These are phyloP conservation scores for Synergus gifuensis DNA, from an alignment of 2,888 invertebrate genomes.

Conservation along the genomic window DNA sequence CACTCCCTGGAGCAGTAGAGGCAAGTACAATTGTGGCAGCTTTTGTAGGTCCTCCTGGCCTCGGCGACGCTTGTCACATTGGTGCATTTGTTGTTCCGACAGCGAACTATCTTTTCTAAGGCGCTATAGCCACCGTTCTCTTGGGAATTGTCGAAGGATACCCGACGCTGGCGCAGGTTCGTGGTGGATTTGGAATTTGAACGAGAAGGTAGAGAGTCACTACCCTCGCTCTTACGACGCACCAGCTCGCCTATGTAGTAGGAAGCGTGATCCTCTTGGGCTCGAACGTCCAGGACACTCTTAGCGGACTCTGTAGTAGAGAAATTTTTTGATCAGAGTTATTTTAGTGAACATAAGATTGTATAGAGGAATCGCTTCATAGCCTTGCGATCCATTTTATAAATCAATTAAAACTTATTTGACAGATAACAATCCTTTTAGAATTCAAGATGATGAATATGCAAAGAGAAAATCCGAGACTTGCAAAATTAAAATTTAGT, in stretches of 20 bases:
- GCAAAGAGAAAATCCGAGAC: neutral
- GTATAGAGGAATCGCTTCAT: neutral
- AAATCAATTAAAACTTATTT: neutral
- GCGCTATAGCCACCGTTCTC: constrained; percentile 77
- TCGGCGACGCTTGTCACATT: constrained; percentile 85
- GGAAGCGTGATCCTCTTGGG: constrained; percentile 60
- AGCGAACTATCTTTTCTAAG: constrained; percentile 82
- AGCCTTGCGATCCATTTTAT: constrained; percentile 18
- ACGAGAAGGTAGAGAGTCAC: constrained; percentile 77
- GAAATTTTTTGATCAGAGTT: constrained; percentile 21
- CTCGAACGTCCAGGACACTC: constrained; percentile 66
- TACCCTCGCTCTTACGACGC: constrained; percentile 84
- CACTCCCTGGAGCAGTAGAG: constrained; percentile 96
- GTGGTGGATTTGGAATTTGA: constrained; percentile 52
- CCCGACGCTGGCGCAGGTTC: constrained; percentile 74
- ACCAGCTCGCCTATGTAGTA: constrained; percentile 73
- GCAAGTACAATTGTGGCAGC: constrained; percentile 96
- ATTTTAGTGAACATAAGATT: neutral
- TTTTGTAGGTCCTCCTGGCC: constrained; percentile 91
- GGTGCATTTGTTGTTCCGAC: constrained; percentile 90
- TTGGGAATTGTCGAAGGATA: constrained; percentile 81
- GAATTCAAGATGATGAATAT: too few relatives aligned
- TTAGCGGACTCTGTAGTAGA: constrained; percentile 73
- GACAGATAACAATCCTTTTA: neutral
- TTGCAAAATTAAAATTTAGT: neutral